Percentiles rank a stretch among this genome's conserved stretches.
phyloP scores from a whole-genome alignment of 2,797 vertebrate species.

The Spinus pinus region DNA sequence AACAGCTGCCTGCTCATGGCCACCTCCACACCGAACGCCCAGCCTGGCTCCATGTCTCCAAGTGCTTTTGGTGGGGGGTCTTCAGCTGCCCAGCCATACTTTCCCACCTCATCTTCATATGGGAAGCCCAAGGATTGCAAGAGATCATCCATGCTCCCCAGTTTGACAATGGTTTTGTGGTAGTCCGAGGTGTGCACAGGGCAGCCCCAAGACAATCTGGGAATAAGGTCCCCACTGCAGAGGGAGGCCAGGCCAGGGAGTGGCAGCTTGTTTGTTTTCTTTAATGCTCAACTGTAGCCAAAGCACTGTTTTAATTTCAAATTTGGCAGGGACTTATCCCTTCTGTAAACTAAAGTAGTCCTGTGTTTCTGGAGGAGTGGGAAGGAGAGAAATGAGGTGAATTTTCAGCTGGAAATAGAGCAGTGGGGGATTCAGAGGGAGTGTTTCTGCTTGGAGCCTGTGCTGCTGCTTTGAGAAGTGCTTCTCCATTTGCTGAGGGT shows the following conservation, averaged over 20 bases:
- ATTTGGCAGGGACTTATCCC: conserved; percentile 43
- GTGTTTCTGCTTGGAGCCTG: background rate
- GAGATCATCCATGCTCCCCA: rapidly evolving
- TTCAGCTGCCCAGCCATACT: rapidly evolving
- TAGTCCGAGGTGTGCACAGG: background rate
- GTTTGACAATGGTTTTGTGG: background rate
- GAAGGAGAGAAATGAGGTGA: background rate
- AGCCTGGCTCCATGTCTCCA: background rate
- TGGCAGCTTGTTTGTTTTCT: conserved; percentile 30
- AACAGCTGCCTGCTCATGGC: background rate
- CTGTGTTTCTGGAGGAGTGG: background rate
- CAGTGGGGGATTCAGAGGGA: background rate
- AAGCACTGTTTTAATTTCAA: conserved; percentile 53
- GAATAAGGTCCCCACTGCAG: background rate
- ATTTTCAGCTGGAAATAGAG: conserved; percentile 23
- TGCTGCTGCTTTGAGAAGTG: background rate
- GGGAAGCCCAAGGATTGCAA: background rate
- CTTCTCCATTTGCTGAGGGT: background rate
- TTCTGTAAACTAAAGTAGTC: conserved; percentile 16
- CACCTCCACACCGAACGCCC: rapidly evolving
- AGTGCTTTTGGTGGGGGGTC: background rate
- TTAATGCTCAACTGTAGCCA: conserved; percentile 21
- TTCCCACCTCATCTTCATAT: background rate
- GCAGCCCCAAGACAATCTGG: background rate
- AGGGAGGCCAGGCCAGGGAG: background rate